Conservation (phyloP, 2,113 vertebrate species). For the Urocolius indicus region DNA sequence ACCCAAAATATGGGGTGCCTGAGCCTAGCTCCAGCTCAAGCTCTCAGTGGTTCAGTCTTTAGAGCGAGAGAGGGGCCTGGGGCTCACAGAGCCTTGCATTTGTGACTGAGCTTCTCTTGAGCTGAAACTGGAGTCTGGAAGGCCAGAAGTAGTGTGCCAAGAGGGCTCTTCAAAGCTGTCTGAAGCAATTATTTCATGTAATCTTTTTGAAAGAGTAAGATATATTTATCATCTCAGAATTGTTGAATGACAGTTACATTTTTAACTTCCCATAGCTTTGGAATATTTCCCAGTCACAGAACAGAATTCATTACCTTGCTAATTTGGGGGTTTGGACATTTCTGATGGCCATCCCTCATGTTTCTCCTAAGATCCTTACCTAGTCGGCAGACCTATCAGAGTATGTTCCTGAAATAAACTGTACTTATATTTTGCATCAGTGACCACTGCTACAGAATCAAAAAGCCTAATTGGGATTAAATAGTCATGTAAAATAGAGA, state of each 20-base stretch:
- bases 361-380: not conserved
- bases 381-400: not conserved
- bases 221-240: not conserved
- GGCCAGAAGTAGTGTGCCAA: not conserved
- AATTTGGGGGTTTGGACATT: not conserved
- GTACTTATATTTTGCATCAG: not conserved
- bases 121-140: not conserved
- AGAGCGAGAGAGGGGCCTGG: not conserved
- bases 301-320: not conserved
- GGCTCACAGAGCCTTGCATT: not conserved
- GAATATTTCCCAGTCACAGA: not conserved
- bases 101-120: not conserved
- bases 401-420: not conserved
- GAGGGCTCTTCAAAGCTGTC: not conserved
- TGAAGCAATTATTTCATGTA: not conserved
- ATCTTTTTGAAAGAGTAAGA: not conserved
- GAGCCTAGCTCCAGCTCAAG: not conserved
- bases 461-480: conserved; percentile 4
- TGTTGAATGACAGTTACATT: not conserved
- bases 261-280: not conserved
- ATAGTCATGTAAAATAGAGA: conserved; percentile 1
- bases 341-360: not conserved
- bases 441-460: not conserved
- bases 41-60: not conserved
- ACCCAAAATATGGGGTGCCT: not conserved